These are phyloP conservation scores for Tonatia bakeri DNA, from an alignment of 2,113 vertebrate species.

Conservation along the genomic window DNA sequence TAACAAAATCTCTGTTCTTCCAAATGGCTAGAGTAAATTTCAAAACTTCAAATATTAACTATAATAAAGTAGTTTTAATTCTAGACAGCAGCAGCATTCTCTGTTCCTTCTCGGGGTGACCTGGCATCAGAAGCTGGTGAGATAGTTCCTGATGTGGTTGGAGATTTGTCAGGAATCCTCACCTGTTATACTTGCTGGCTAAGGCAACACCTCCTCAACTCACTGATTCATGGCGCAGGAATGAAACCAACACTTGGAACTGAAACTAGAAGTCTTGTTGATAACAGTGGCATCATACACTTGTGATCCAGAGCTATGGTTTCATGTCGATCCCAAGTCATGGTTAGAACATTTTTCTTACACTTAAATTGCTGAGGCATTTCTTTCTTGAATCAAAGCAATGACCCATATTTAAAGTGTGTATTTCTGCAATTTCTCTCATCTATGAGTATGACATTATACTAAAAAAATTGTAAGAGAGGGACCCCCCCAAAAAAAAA, in stretches of 20 bases:
- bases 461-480: not conserved
- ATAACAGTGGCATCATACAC: not conserved
- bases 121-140: not conserved
- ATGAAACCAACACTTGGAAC: not conserved
- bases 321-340: not conserved
- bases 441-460: not conserved
- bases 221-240: not conserved
- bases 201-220: not conserved
- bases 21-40: not conserved
- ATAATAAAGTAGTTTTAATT: not conserved
- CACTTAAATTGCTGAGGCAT: not conserved
- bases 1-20: not conserved
- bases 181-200: not conserved
- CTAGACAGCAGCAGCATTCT: not conserved
- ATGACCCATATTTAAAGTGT: not conserved
- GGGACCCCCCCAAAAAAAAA: too few species aligned
- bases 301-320: not conserved
- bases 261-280: not conserved
- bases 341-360: not conserved
- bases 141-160: slow-evolving; percentile 38
- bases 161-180: slow-evolving; percentile 7
- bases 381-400: not conserved
- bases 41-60: not conserved
- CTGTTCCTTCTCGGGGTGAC: not conserved
- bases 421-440: not conserved